phyloP scores from a whole-genome alignment of 2,113 vertebrate species.

The Sula dactylatra region DNA sequence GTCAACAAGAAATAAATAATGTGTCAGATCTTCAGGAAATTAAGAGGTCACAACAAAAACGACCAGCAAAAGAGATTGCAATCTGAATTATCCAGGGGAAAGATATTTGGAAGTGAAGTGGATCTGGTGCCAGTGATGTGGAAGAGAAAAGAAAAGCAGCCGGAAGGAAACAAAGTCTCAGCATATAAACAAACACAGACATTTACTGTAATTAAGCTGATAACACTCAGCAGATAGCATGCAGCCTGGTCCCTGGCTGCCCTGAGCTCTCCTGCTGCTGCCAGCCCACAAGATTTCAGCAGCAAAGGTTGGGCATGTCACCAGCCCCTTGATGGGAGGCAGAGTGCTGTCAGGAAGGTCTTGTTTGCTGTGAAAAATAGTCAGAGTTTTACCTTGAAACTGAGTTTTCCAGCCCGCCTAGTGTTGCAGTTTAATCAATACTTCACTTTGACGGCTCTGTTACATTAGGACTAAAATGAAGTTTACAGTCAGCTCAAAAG shows the following conservation, averaged over 20 bases:
- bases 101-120: background rate
- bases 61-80: background rate
- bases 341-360: background rate
- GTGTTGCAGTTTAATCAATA: conserved; percentile 22
- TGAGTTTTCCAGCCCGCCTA: background rate
- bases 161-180: background rate
- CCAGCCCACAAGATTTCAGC: background rate
- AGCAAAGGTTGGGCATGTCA: background rate
- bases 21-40: background rate
- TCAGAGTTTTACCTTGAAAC: background rate
- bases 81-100: conserved; percentile 13
- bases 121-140: background rate
- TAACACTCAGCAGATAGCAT: background rate
- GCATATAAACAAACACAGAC: background rate
- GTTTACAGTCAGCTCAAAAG: background rate
- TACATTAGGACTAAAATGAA: background rate
- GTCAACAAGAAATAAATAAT: background rate
- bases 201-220: background rate
- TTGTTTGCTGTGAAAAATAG: conserved; percentile 8
- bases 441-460: conserved; percentile 5
- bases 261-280: background rate
- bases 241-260: background rate
- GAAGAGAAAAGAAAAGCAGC: background rate
- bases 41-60: background rate
- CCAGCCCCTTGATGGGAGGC: background rate